Percentiles rank a stretch among this genome's conserved stretches.
Evolutionary conservation across 2,797 vertebrate species (phyloP).

Genomic region (Thripadectes ignobilis): DNA sequence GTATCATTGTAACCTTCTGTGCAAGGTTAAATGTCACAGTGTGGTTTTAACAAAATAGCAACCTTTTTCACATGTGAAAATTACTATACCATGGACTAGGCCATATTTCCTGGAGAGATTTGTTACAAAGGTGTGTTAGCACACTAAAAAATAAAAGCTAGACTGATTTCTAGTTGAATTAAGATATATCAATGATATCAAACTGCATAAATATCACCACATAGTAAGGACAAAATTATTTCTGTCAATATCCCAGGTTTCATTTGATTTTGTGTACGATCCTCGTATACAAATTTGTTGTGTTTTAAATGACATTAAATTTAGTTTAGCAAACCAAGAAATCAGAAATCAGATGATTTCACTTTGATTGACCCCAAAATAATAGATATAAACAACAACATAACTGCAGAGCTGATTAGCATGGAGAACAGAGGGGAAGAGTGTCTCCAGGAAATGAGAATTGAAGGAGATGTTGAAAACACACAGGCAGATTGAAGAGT

Average conservation of each 20-base stretch:
- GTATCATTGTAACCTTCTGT: conserved; percentile 54
- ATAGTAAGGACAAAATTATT: background rate
- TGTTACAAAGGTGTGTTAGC: background rate
- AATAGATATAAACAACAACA: background rate
- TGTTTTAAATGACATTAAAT: background rate
- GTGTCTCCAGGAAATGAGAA: background rate
- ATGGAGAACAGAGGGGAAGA: background rate
- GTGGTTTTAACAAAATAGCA: conserved; percentile 42
- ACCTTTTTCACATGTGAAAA: conserved; percentile 24
- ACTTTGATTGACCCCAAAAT: background rate
- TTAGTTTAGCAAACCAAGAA: background rate
- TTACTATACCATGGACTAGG: background rate
- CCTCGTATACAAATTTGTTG: background rate
- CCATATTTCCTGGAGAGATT: background rate
- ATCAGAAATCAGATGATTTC: background rate
- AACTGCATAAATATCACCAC: background rate
- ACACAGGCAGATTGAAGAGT: background rate
- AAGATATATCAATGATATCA: background rate
- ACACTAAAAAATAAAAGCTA: background rate
- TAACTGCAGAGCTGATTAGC: background rate
- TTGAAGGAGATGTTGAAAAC: background rate
- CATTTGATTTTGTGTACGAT: background rate
- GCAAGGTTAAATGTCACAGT: conserved; percentile 66
- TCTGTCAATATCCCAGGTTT: background rate
- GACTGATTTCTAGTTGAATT: conserved; percentile 29